Percentiles rank a stretch among this genome's conserved stretches.
phyloP scores from a whole-genome alignment of 2,888 invertebrate species.

The Lithophane leautieri region DNA sequence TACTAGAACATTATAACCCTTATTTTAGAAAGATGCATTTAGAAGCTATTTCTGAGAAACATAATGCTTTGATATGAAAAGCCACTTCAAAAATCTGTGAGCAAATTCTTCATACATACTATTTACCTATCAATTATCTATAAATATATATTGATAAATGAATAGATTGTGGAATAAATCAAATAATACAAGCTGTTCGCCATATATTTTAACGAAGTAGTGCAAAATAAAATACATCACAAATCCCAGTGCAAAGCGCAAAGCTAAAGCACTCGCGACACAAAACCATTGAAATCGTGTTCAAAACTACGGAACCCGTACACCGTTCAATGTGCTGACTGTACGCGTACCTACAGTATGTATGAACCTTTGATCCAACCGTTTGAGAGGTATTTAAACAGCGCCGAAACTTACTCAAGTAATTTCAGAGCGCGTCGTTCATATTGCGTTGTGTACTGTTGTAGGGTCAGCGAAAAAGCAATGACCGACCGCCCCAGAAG shows the following conservation, averaged over 20 bases:
- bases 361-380: slow-evolving; percentile 75
- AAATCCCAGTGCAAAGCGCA: not conserved
- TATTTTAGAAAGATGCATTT: no score
- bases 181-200: no score
- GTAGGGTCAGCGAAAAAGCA: slow-evolving; percentile 19
- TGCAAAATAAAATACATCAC: not conserved
- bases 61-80: no score
- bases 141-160: no score
- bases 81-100: no score
- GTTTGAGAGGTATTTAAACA: slow-evolving; percentile 76
- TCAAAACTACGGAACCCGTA: slow-evolving; percentile 16
- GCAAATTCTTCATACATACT: no score
- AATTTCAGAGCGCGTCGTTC: slow-evolving; percentile 54
- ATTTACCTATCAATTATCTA: no score
- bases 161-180: no score
- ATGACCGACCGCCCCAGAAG: no score
- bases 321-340: slow-evolving; percentile 74
- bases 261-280: not conserved
- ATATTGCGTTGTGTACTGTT: slow-evolving; percentile 26
- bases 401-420: slow-evolving; percentile 56
- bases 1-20: no score
- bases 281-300: not conserved
- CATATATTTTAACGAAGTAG: not conserved
- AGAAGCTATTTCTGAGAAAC: no score
- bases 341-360: slow-evolving; percentile 2